A percentile compares a stretch with the other conserved stretches of the same genome.
Evolutionary conservation across 1,140 invertebrate genomes (phyloP).

Genomic region (Gonioctena quinquepunctata): DNA sequence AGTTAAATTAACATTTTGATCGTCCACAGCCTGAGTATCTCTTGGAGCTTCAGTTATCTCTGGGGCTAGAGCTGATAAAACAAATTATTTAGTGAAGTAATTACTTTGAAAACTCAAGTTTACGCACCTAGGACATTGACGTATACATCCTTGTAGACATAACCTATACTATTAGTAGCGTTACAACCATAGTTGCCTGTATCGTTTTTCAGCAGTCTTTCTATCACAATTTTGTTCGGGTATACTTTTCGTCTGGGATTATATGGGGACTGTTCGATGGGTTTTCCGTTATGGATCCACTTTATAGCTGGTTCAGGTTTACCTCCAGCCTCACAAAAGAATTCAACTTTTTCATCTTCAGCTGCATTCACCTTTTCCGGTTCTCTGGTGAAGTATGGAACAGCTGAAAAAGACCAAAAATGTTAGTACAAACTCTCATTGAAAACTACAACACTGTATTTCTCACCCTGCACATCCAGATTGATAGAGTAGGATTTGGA

Average conservation of each 20-base stretch:
- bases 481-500: slow-evolving; percentile 84
- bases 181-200: slow-evolving; percentile 99
- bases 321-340: slow-evolving; percentile 86
- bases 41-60: slow-evolving; percentile 85
- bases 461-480: slow-evolving; percentile 72
- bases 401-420: slow-evolving; percentile 62
- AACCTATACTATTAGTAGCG: slow-evolving; percentile 96
- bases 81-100: slow-evolving; percentile 17
- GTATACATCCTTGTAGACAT: slow-evolving; percentile 97
- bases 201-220: slow-evolving; percentile 83
- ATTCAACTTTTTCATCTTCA: slow-evolving; percentile 87
- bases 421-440: neutral
- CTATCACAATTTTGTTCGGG: slow-evolving; percentile 79
- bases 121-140: slow-evolving; percentile 87
- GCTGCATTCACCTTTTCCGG: slow-evolving; percentile 87
- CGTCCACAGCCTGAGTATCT: slow-evolving; percentile 81
- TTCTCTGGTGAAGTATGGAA: slow-evolving; percentile 91
- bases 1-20: slow-evolving; percentile 77
- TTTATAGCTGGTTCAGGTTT: slow-evolving; percentile 87
- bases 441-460: neutral
- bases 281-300: slow-evolving; percentile 96
- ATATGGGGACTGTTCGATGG: slow-evolving; percentile 73
- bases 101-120: slow-evolving; percentile 13
- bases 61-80: slow-evolving; percentile 77
- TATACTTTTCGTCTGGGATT: slow-evolving; percentile 75